These are phyloP conservation scores for Vimba vimba DNA, from an alignment of 2,113 vertebrate genomes.

Conservation along the genomic window DNA sequence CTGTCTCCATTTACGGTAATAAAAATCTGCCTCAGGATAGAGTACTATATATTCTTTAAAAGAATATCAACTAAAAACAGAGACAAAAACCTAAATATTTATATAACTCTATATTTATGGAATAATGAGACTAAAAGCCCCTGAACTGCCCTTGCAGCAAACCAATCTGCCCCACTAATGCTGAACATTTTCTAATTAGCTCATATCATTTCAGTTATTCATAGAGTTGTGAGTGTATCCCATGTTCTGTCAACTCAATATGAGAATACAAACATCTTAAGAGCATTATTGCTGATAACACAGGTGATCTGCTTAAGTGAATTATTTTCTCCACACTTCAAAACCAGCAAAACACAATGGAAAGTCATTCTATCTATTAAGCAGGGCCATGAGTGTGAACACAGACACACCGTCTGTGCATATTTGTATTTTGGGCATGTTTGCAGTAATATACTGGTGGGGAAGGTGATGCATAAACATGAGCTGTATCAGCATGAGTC, in stretches of 20 bases:
- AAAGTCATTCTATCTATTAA: conserved; percentile 24
- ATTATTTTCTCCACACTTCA: conserved; percentile 55
- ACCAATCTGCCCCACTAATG: conserved; percentile 65
- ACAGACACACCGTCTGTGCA: background rate
- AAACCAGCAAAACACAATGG: background rate
- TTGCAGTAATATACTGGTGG: conserved; percentile 58
- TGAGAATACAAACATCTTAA: conserved; percentile 64
- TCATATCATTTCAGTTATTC: conserved; percentile 70
- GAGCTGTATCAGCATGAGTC: conserved; percentile 63
- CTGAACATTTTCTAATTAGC: conserved; percentile 70
- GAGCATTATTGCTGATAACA: conserved; percentile 67
- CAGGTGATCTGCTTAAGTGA: conserved; percentile 57
- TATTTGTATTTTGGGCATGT: conserved; percentile 30
- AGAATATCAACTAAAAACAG: background rate
- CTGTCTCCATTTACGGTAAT: background rate
- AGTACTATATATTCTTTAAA: background rate
- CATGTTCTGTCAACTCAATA: conserved; percentile 57
- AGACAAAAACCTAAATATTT: background rate
- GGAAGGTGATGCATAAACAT: conserved; percentile 76
- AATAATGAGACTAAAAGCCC: background rate
- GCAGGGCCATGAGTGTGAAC: background rate
- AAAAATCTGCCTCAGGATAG: background rate
- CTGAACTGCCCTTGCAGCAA: conserved; percentile 29
- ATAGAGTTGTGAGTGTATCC: conserved; percentile 64
- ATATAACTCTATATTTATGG: background rate